Base-by-base conservation (phyloP, 2,888 invertebrate species). In the Pandemis heparana region DNA sequence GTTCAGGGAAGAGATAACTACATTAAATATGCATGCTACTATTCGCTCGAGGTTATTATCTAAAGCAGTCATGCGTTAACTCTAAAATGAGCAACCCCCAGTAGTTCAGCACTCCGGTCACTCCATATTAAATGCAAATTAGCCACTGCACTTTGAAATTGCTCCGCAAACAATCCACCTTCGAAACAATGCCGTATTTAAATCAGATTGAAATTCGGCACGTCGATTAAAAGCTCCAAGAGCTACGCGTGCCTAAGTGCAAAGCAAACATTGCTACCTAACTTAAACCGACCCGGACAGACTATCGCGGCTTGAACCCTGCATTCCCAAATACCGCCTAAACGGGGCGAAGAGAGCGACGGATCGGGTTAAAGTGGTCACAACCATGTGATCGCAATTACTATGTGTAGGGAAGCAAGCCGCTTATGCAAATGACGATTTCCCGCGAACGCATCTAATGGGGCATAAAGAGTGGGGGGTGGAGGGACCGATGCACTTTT, bases 401-500 rank as follows among this genome's bases (percentile, higher is more conserved):
- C 92, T 88, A 89, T 89, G 92, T 91, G 92, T 89, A 89, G 90
- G 89, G 91, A 89, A 87, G 88, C 89, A 91, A 93, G 92, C 93
- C 93, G 94, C 91, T 94, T 94, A 94, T 94, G 94, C 93, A 94
- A 94, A 94, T 94, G 91, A 89, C 89, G 91, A 90, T 89, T 91
- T 89, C 89, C 89, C 91, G 92, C 90, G 93, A 90, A 94, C 92
- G 88, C 91, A 87, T 90, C 93, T 94, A 94, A 94, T 94, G 93
- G 94, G 79, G 87, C 90, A 82, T 92, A 85, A 84, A 84, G 86
- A 85, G 83, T 75, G 81, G 83, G 79, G 78, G 73, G 76, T 77
- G 83, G 80, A 63, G 79, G 78, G 80, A 76, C 78, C 78, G 85
- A 83, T 93, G 94, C 93, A 92, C 91, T 92, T 92, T 92, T 91